Conservation (phyloP, 2,113 vertebrate species). For the Melanotaenia duboulayi region DNA sequence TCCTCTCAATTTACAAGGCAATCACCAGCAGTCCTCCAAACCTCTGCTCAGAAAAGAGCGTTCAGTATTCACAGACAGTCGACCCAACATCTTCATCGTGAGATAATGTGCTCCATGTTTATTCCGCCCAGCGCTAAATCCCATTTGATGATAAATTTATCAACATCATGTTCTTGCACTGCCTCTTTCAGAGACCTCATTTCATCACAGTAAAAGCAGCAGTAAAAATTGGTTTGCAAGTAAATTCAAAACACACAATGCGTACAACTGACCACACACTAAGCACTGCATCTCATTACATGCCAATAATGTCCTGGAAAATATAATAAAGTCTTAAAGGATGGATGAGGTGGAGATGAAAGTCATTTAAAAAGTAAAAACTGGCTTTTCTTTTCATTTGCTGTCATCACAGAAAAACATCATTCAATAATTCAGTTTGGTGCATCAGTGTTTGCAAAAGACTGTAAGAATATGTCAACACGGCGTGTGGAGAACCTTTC, state of each 20-base stretch:
- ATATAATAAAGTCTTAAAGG: not conserved
- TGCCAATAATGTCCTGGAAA: not conserved
- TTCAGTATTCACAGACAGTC: constrained; percentile 56
- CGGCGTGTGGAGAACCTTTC: constrained; percentile 25
- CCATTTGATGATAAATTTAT: constrained; percentile 70
- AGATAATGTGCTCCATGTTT: constrained; percentile 69
- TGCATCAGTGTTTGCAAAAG: constrained; percentile 17
- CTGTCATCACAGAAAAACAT: constrained; percentile 10
- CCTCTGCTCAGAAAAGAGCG: constrained; percentile 32
- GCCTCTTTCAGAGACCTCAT: constrained; percentile 36
- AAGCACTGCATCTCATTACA: not conserved
- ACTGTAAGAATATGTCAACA: constrained; percentile 31
- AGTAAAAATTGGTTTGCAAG: constrained; percentile 20
- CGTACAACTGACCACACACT: constrained; percentile 18
- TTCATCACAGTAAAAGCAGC: constrained; percentile 49
- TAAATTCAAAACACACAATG: constrained; percentile 10
- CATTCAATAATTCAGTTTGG: constrained; percentile 13
- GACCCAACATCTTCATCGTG: constrained; percentile 59
- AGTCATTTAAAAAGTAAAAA: not conserved
- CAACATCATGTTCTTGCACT: constrained; percentile 42
- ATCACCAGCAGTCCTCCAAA: constrained; percentile 50
- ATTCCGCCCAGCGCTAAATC: constrained; percentile 61
- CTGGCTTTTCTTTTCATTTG: not conserved
- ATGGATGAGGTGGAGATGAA: not conserved
- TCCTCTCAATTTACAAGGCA: constrained; percentile 55